Percentiles rank a stretch among this genome's conserved stretches.
Conservation (phyloP, 2,797 vertebrate species). For the Scolopax rusticola region DNA sequence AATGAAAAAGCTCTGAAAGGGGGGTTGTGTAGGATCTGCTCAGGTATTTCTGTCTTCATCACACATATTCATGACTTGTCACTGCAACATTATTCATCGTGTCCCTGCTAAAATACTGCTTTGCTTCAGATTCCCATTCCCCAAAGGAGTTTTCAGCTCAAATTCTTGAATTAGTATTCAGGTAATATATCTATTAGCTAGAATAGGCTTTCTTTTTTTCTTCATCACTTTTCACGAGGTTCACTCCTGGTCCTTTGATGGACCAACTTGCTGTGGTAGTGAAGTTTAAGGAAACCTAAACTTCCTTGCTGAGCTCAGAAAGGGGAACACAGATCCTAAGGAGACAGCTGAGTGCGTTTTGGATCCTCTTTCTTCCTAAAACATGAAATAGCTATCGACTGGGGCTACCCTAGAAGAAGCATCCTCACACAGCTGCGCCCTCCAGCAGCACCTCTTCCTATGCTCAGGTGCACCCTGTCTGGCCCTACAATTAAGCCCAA, state of each 20-base stretch:
- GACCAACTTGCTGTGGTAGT: accelerated
- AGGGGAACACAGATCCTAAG: background rate
- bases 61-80: background rate
- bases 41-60: background rate
- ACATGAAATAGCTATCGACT: background rate
- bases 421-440: background rate
- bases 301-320: background rate
- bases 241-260: background rate
- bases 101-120: background rate
- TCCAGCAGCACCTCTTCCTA: background rate
- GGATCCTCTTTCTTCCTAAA: background rate
- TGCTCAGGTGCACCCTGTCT: background rate
- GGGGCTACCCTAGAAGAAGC: background rate
- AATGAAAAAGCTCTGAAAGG: background rate
- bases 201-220: background rate
- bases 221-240: background rate
- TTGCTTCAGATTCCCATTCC: background rate
- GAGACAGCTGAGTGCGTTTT: background rate
- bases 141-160: background rate
- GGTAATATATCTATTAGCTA: background rate
- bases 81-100: background rate
- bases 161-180: background rate
- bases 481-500: background rate
- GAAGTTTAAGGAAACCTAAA: background rate
- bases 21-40: background rate